phyloP scores from a whole-genome alignment of 2,113 vertebrate species.

The Cettia cetti region DNA sequence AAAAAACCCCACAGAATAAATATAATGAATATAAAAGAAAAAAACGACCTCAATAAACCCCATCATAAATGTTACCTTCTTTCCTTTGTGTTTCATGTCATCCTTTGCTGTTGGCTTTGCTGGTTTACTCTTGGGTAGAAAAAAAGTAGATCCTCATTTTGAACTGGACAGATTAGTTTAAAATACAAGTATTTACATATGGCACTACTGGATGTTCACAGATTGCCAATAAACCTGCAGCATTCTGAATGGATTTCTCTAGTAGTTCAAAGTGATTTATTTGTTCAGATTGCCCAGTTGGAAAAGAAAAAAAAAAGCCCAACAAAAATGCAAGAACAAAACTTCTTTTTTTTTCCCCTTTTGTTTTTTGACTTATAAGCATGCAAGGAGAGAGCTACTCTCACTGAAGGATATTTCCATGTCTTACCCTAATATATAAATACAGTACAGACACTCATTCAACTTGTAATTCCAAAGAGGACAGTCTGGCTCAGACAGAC shows the following conservation, averaged over 20 bases:
- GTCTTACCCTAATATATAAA: background rate
- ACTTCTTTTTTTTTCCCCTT: background rate
- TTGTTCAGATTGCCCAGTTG: background rate
- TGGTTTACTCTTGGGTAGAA: conserved; percentile 60
- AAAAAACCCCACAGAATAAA: background rate
- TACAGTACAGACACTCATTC: background rate
- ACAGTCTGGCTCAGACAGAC: background rate
- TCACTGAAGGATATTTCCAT: background rate
- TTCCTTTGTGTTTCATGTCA: background rate
- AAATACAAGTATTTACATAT: background rate
- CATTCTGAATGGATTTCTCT: fast-evolving
- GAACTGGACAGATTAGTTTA: background rate
- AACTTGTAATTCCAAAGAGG: background rate
- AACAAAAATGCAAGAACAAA: background rate
- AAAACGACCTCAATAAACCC: background rate
- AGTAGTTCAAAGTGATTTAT: background rate
- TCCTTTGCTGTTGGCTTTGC: conserved; percentile 35
- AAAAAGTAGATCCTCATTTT: background rate
- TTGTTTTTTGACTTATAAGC: background rate
- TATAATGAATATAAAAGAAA: background rate
- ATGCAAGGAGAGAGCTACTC: background rate
- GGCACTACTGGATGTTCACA: background rate
- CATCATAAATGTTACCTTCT: conserved; percentile 55
- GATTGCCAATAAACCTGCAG: background rate
- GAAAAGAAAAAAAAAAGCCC: background rate